Conservation (phyloP, 2,888 invertebrate genomes). For the Notodonta dromedarius region DNA sequence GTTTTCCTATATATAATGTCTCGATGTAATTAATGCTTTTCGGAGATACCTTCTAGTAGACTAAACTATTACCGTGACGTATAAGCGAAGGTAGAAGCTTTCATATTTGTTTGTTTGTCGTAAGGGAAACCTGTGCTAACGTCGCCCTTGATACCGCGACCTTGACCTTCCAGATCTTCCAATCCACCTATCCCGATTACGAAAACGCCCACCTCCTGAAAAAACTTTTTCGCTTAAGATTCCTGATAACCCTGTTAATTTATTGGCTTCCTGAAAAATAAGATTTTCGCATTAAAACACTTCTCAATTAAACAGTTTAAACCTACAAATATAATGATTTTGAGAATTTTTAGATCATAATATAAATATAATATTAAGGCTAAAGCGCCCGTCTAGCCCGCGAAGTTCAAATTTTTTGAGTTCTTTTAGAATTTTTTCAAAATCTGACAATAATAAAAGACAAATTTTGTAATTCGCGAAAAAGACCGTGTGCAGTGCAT, state of each 20-base stretch:
- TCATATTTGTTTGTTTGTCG: constrained; percentile 17
- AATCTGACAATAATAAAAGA: too few relatives aligned
- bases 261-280: neutral
- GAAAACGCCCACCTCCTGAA: neutral
- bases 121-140: constrained; percentile 10
- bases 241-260: neutral
- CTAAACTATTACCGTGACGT: neutral
- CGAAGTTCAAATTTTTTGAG: too few relatives aligned
- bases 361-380: too few relatives aligned
- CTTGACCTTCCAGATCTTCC: neutral
- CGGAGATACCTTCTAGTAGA: neutral
- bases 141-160: constrained; percentile 13
- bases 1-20: too few relatives aligned
- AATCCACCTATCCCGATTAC: neutral
- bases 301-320: neutral
- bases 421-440: too few relatives aligned
- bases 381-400: too few relatives aligned
- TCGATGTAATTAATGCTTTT: too few relatives aligned
- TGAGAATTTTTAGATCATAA: too few relatives aligned
- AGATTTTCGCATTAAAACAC: neutral
- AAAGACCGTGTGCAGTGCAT: too few relatives aligned
- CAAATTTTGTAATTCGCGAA: too few relatives aligned
- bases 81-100: constrained; percentile 14
- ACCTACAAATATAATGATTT: neutral
- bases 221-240: neutral